Evolutionary conservation across 2,797 vertebrate species (phyloP).

Genomic region (Pelodytes ibericus): DNA sequence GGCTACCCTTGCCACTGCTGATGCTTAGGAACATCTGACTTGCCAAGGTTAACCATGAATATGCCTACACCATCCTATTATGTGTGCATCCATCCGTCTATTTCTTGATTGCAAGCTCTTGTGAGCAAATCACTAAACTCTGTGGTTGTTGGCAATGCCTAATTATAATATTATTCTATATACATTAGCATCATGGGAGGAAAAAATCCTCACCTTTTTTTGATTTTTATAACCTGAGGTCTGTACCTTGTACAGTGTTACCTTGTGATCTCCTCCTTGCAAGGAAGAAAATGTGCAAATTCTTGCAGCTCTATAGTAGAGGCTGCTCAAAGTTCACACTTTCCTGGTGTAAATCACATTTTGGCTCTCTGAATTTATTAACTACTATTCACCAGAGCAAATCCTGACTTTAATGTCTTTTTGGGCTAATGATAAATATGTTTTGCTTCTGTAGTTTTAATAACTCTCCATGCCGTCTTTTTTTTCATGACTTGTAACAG

Average conservation of each 20-base stretch:
- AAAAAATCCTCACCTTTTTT: too few relatives aligned
- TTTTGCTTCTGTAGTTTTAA: conserved; percentile 34
- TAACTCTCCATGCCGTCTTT: conserved; percentile 23
- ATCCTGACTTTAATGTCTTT: conserved; percentile 19
- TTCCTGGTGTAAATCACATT: conserved; percentile 6
- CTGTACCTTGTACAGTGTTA: neutral
- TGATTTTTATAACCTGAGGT: too few relatives aligned
- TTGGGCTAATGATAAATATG: conserved; percentile 30
- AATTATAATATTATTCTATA: too few relatives aligned
- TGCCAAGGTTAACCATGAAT: too few relatives aligned
- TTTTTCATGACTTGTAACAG: conserved; percentile 40
- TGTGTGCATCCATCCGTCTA: too few relatives aligned
- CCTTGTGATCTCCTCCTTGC: neutral
- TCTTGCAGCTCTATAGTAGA: conserved; percentile 7
- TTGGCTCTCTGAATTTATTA: conserved; percentile 13
- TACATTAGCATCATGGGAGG: too few relatives aligned
- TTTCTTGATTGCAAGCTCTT: too few relatives aligned
- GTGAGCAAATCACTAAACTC: too few relatives aligned
- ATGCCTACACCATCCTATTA: too few relatives aligned
- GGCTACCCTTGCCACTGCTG: too few relatives aligned
- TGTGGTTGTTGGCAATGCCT: too few relatives aligned
- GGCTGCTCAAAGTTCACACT: neutral
- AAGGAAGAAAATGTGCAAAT: conserved; percentile 2
- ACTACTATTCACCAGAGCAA: conserved; percentile 26
- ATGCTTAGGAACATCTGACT: too few relatives aligned